phyloP scores from a whole-genome alignment of 2,113 vertebrate genomes.

The Sardina pilchardus region DNA sequence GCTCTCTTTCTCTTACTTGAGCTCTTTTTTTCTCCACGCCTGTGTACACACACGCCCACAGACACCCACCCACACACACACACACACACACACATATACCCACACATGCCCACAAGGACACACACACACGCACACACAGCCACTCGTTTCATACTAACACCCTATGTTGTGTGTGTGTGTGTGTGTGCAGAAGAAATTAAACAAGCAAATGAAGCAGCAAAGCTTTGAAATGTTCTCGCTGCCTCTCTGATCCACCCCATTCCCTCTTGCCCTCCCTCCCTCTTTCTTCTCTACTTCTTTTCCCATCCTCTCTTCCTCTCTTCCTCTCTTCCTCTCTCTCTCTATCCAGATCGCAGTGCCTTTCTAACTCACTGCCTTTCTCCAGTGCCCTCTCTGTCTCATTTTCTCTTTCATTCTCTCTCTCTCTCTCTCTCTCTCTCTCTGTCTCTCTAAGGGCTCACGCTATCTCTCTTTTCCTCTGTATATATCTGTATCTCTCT shows the following conservation, averaged over 20 bases:
- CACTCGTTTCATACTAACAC: neutral
- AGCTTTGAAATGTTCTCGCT: neutral
- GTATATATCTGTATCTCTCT: neutral
- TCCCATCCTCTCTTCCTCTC: constrained; percentile 36
- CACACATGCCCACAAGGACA: too few relatives aligned
- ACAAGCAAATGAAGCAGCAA: constrained; percentile 19
- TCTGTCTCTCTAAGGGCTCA: neutral
- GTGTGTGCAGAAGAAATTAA: neutral
- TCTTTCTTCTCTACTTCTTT: constrained; percentile 38
- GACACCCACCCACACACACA: neutral
- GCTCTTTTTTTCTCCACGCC: neutral
- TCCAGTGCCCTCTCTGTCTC: neutral
- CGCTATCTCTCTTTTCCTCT: neutral
- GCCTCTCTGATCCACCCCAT: neutral
- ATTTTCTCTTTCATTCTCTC: neutral
- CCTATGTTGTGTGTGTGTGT: neutral
- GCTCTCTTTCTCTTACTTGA: neutral
- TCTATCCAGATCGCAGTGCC: neutral
- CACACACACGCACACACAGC: constrained; percentile 4
- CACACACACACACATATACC: neutral
- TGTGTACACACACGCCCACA: neutral
- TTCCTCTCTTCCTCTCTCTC: neutral
- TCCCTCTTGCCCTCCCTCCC: constrained; percentile 11
- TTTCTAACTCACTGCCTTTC: neutral
- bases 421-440: neutral